Evolutionary conservation across 2,888 invertebrate species (phyloP).

Genomic region (Branchipolynoe longqiensis): DNA sequence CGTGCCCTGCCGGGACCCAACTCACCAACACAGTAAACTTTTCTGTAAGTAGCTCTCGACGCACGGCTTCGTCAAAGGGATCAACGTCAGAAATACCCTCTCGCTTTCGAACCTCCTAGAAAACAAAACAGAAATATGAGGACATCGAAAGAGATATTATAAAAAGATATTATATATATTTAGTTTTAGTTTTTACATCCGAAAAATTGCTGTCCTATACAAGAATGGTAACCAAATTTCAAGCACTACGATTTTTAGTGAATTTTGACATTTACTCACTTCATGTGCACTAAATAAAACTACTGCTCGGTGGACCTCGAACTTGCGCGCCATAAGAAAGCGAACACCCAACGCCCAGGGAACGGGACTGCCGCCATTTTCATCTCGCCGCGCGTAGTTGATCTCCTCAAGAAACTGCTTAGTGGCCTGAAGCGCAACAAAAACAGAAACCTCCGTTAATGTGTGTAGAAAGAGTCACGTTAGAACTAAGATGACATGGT

Average conservation of each 20-base stretch:
- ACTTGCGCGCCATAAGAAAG: conserved; percentile 90
- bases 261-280: conserved; percentile 70
- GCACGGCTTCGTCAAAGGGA: conserved; percentile 90
- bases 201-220: too few species aligned
- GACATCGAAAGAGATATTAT: not conserved
- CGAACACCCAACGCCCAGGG: conserved; percentile 95
- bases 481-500: too few species aligned
- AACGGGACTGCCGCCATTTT: conserved; percentile 85
- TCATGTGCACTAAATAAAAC: conserved; percentile 96
- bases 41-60: conserved; percentile 93
- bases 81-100: conserved; percentile 93
- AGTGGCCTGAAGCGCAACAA: conserved; percentile 86
- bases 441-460: too few species aligned
- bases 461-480: too few species aligned
- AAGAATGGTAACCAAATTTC: not conserved
- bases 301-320: conserved; percentile 94
- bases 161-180: too few species aligned
- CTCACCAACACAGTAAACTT: conserved; percentile 93
- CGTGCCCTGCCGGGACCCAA: too few species aligned
- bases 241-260: not conserved
- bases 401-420: conserved; percentile 91
- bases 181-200: too few species aligned
- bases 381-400: conserved; percentile 84
- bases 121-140: conserved; percentile 26
- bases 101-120: conserved; percentile 88